Base-by-base conservation (phyloP, 2,113 vertebrate species). In the Pseudorectes ferrugineus region DNA sequence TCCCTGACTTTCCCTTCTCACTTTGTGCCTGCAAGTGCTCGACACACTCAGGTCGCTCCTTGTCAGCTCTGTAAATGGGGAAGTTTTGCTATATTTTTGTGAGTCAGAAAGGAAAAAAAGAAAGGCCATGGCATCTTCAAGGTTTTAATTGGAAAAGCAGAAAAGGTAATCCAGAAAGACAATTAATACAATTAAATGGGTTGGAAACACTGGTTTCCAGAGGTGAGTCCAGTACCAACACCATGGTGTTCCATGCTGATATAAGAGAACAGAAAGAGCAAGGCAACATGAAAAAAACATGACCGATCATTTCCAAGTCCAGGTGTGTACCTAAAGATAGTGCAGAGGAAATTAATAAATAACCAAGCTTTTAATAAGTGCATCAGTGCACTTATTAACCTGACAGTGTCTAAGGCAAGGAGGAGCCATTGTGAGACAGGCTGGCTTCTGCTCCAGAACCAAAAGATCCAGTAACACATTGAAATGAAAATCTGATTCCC, bases 331-430 rank as follows among this genome's bases (percentile, higher is more conserved):
- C 70, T 78, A 40, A 91, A 91, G 83, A 68, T 24, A 94, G 58
- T 14, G 52, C 72, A 76, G 55, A 88, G 29, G 71, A 93, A 94
- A 91, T 88, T 0, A 95, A 89, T 94, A 89, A 79, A 89, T 79
- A 97, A 88, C 58, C 59, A 73, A 89, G 33, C 38, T 93, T 94
- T 94, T 92, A 94, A 76, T 71, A 67, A 81, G 52, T 61, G 42
- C 54, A 66, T 83, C 48, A 49, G 65, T 52, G 42, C 33, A 65
- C 12, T n/a, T 38, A 12, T 20, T 57, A 40, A 81, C 49, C 49
- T 82, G 77, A 25, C 29, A 75, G 54, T 15, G 36, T 42, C 77
- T 87, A 33, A 75, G 20, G 62, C 63, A 75, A 81, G 85, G 49
- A 79, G 43, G 13, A 91, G 54, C 20, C 20, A 2, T 49, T 66